phyloP scores from a whole-genome alignment of 2,113 vertebrate species.

The Engraulis encrasicolus region DNA sequence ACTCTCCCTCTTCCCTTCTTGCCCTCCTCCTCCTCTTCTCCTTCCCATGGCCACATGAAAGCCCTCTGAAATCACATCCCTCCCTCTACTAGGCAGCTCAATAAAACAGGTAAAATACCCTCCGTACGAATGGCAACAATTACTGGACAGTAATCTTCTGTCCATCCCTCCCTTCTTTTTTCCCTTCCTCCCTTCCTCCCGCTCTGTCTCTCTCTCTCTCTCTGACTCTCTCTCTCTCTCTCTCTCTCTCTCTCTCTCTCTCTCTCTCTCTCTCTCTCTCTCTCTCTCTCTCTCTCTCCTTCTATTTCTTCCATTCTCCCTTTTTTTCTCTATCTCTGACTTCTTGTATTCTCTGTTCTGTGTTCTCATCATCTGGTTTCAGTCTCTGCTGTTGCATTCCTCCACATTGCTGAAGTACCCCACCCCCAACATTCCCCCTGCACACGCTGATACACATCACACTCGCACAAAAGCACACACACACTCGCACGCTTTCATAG shows the following conservation, averaged over 20 bases:
- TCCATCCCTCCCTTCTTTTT: background rate
- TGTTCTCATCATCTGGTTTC: conserved; percentile 48
- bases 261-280: background rate
- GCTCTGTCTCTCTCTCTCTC: background rate
- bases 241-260: background rate
- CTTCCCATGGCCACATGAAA: conserved; percentile 50
- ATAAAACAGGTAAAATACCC: conserved; percentile 58
- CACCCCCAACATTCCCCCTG: background rate
- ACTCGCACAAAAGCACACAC: background rate
- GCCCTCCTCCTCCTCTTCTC: conserved; percentile 42
- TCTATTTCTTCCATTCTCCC: background rate
- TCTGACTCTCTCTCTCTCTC: background rate
- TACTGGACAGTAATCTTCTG: conserved; percentile 42
- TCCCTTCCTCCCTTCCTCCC: too few relatives aligned
- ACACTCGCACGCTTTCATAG: background rate
- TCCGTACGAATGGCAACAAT: conserved; percentile 46
- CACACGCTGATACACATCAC: background rate
- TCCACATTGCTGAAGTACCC: conserved; percentile 18
- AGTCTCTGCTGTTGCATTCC: conserved; percentile 37
- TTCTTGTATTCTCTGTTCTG: conserved; percentile 14
- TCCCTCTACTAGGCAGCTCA: conserved; percentile 49
- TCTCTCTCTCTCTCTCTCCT: too few relatives aligned
- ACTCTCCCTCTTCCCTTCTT: too few relatives aligned
- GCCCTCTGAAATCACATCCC: conserved; percentile 42
- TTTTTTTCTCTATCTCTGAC: background rate